Evolutionary conservation across 2,113 vertebrate species (phyloP).

Genomic region (Heterochromis multidens): DNA sequence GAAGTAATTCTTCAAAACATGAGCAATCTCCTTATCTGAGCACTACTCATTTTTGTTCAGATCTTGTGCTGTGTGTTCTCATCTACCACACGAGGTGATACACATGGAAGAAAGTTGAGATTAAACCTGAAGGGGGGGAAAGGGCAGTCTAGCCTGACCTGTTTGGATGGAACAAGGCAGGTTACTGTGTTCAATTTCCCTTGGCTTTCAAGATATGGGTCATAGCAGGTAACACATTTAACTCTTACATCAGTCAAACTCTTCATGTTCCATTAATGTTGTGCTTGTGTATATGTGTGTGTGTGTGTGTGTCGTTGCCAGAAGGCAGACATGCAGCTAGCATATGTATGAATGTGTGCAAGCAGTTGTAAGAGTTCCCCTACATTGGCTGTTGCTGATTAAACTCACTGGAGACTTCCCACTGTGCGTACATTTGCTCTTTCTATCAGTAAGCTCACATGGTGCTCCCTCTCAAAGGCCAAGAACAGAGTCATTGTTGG

Average conservation of each 20-base stretch:
- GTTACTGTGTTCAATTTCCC: slow-evolving; percentile 38
- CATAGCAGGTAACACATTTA: not conserved
- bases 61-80: not conserved
- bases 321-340: not conserved
- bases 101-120: not conserved
- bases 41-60: not conserved
- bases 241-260: slow-evolving; percentile 14
- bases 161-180: slow-evolving; percentile 23
- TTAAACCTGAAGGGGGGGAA: slow-evolving; percentile 3
- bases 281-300: not conserved
- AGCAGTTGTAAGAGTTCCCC: not conserved
- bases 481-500: not conserved
- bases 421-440: not conserved
- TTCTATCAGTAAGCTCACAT: not conserved
- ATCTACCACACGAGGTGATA: not conserved
- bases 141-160: slow-evolving; percentile 28
- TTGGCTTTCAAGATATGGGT: slow-evolving; percentile 21
- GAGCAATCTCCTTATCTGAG: not conserved
- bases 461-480: not conserved
- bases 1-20: slow-evolving; percentile 11
- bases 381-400: not conserved
- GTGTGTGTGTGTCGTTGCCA: not conserved
- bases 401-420: not conserved
- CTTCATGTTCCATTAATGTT: slow-evolving; percentile 13
- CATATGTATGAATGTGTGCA: not conserved